Base-by-base conservation (phyloP, 2,888 invertebrate genomes). In the Lumbricus terrestris region DNA sequence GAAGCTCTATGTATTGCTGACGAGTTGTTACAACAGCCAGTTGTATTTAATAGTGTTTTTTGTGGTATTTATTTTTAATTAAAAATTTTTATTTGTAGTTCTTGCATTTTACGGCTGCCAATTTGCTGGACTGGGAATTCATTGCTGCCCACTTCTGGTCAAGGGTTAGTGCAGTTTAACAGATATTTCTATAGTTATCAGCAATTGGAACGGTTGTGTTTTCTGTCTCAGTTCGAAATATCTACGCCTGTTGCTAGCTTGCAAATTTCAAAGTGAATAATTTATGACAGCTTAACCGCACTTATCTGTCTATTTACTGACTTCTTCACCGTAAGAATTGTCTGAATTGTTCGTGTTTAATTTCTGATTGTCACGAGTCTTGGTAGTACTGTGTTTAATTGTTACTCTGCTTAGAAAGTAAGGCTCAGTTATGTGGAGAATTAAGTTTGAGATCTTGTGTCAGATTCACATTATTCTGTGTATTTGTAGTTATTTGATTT, bases 81-180 rank as follows among this genome's bases (percentile, higher is more conserved):
- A n/a, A 8, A 69, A n/a, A 23, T 85, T 85, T 85, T 23, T 83
- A 29, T 83, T 85, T 0, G 29, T 85, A 85, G 85, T 85, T 85
- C 37, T 23, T 85, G 85, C 85, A 85, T 85, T 85, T 85, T 37
- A 85, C 85, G 35, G 85, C 85, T 85, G 85, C 37, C 37, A 34
- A 37, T 85, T 35, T 85, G 85, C 85, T 85, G 1, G 85, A 85
- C 85, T 35, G 85, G 34, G 85, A 85, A 33, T 85, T 85, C 37
- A 85, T 85, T 34, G 85, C 85, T 85, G 37, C 85, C 23, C 85
- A 85, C 37, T 85, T 85, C 85, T 85, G 85, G 85, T 85, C 85
- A 85, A 85, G 85, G 35, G 85, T 85, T 35, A 85, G 85, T 85
- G 18, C 85, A 85, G 34, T 37, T 85, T 35, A 85, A 85, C 37